A percentile compares a stretch with the other conserved stretches of the same genome.
Evolutionary conservation across 2,113 vertebrate species (phyloP).

Genomic region (Climacteris rufus): DNA sequence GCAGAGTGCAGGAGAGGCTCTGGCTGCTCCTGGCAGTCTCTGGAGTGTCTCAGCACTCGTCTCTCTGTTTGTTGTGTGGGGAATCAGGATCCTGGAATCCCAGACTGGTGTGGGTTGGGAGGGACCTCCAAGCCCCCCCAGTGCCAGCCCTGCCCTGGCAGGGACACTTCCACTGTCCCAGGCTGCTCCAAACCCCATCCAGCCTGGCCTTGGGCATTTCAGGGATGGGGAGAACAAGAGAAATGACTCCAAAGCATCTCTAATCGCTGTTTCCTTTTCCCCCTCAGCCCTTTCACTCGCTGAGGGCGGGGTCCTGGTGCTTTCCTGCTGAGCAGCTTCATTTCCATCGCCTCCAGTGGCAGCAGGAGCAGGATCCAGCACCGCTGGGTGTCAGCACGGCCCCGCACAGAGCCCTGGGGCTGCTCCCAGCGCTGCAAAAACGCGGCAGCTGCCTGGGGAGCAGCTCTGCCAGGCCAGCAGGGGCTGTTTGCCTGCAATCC

Average conservation of each 20-base stretch:
- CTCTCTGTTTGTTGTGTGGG: accelerated
- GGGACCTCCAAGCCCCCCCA: background rate
- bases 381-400: slow-evolving; percentile 45
- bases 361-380: background rate
- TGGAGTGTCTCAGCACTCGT: accelerated
- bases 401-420: background rate
- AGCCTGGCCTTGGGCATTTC: background rate
- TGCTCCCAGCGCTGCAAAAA: background rate
- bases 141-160: background rate
- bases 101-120: background rate
- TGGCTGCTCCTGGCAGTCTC: accelerated
- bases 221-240: background rate
- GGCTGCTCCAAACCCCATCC: background rate
- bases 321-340: background rate
- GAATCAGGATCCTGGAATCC: background rate
- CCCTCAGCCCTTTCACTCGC: background rate
- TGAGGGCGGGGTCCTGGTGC: background rate
- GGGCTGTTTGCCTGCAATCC: background rate
- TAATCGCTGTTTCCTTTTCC: background rate
- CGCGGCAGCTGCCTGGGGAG: background rate
- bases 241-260: accelerated
- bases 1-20: background rate
- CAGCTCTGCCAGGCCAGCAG: background rate
- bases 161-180: background rate
- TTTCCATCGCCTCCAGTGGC: background rate